Evolutionary conservation across 2,113 vertebrate species (phyloP), one percentile per base, ranked within the genome.

Genomic region (Promerops cafer): DNA sequence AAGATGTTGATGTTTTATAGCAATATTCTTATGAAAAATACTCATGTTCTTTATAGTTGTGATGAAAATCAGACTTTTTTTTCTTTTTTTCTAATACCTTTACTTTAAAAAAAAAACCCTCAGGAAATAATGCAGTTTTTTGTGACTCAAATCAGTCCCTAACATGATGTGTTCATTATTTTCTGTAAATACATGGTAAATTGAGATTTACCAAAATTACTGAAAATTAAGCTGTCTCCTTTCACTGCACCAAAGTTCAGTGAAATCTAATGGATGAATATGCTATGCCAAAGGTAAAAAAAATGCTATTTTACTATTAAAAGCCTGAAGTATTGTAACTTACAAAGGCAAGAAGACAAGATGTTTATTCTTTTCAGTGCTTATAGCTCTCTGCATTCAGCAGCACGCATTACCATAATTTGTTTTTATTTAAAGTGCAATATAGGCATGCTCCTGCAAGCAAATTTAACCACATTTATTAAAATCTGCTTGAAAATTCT

Each of bases 341-440:
- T 35, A 57, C 40, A 83, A 40, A 69, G 66, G 66, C 20, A 7
- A 47, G 53, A 44, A 71, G 28, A 70, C 40, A 71, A 89, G 61
- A 31, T 60, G 18, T 64, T 95, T 84, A 65, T 75, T 78, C n/a
- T 91, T 84, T 65, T 50, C 39, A 53, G 45, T 30, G n/a, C 44
- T 89, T 60, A 31, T 59, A 86, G 16, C 21, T 20, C 47, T 40
- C 40, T 95, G 77, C 74, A 83, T 84, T 87, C 77, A 83, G 49
- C 65, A 84, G 28, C 75, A 79, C 0, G 0, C 84, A 72, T 86
- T 59, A 33, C 45, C 75, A n/a, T 77, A 69, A 93, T 65, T 72
- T 85, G 65, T 50, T 91, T 86, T 76, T 59, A 23, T 47, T 63
- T 23, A 40, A 88, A 70, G 33, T 83, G 68, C 66, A 77, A 44